Percentiles rank a stretch among this genome's conserved stretches.
phyloP scores from a whole-genome alignment of 2,797 vertebrate genomes.

The Eurystomus glaucurus region DNA sequence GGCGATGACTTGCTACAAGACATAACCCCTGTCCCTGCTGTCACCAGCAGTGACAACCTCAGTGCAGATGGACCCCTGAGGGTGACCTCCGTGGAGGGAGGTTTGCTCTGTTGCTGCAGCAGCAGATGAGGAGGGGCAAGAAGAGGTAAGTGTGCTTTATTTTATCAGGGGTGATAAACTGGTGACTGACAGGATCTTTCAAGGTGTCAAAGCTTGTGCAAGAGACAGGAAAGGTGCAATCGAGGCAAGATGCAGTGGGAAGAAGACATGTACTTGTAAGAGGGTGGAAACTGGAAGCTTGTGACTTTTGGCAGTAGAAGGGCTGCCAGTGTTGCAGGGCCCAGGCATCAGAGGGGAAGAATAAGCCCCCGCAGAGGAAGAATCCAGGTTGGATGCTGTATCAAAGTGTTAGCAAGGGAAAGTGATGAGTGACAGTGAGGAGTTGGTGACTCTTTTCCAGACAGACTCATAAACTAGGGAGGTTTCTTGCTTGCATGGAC shows the following conservation, averaged over 20 bases:
- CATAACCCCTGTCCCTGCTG: background rate
- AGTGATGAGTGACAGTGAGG: background rate
- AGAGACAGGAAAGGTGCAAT: background rate
- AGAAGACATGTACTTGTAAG: background rate
- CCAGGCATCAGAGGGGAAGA: background rate
- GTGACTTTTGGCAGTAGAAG: background rate
- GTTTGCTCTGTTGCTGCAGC: background rate
- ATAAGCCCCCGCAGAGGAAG: background rate
- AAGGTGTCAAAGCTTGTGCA: background rate
- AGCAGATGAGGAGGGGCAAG: background rate
- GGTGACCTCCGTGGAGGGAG: background rate
- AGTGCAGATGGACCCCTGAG: background rate
- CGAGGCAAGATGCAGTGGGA: background rate
- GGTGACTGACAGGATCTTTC: background rate
- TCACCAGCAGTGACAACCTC: background rate
- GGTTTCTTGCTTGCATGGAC: background rate
- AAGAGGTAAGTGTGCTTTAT: background rate
- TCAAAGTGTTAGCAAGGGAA: background rate
- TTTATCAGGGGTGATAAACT: background rate
- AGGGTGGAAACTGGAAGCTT: background rate
- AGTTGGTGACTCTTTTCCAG: background rate
- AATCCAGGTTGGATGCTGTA: background rate
- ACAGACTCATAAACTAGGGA: background rate
- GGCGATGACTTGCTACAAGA: background rate
- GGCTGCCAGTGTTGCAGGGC: background rate